Evolutionary conservation across 2,113 vertebrate species (phyloP).

Genomic region (Epinephelus moara): DNA sequence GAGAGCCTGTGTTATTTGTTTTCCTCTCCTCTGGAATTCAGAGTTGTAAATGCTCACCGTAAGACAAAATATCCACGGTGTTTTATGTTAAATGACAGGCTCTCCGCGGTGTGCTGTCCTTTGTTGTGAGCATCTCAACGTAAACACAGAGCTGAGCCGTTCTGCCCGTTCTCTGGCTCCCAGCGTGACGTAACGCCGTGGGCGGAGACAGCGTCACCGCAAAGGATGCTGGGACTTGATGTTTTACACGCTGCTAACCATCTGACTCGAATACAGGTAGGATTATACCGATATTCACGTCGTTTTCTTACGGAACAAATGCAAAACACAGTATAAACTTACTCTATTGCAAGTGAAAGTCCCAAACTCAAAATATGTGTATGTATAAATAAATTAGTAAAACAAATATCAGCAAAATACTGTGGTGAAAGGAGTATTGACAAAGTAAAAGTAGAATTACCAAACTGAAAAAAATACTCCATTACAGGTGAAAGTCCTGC

Average conservation of each 20-base stretch:
- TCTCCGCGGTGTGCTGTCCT: conserved; percentile 62
- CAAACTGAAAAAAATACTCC: too few species aligned
- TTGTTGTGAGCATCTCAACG: conserved; percentile 82
- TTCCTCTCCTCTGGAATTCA: not conserved
- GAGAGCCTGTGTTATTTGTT: not conserved
- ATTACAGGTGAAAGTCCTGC: too few species aligned
- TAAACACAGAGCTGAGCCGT: conserved; percentile 71
- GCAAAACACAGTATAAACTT: too few species aligned
- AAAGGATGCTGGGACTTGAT: conserved; percentile 62
- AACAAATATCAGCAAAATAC: too few species aligned
- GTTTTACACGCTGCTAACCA: conserved; percentile 6
- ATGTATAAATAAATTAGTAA: too few species aligned
- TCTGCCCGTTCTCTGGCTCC: conserved; percentile 23
- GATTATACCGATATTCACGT: too few species aligned
- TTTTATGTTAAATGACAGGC: conserved; percentile 48
- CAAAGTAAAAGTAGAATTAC: too few species aligned
- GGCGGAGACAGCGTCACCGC: conserved; percentile 43
- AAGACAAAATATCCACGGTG: conserved; percentile 29
- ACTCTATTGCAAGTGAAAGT: too few species aligned
- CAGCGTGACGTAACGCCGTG: conserved; percentile 31
- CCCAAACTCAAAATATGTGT: too few species aligned
- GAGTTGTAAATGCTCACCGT: conserved; percentile 20
- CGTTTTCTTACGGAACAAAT: too few species aligned
- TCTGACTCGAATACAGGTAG: not conserved
- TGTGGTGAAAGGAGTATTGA: too few species aligned